Conservation (phyloP, 2,888 invertebrate genomes). For the Anarsia innoxiella region DNA sequence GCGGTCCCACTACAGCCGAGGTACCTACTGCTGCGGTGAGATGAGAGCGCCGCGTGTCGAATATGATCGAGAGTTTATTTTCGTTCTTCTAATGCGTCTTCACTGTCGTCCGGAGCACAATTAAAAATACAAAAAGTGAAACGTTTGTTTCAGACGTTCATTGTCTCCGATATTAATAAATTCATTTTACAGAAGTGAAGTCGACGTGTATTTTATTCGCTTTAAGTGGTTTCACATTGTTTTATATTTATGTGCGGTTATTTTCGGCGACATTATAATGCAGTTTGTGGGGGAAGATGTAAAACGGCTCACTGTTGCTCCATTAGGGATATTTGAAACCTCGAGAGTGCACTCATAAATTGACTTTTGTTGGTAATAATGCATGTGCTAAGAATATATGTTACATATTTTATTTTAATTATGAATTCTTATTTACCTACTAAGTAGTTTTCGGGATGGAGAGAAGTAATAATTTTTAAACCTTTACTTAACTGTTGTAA, state of each 20-base stretch:
- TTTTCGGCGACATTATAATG: constrained; percentile 74
- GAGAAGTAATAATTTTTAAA: too few relatives aligned
- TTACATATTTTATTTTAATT: too few relatives aligned
- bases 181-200: constrained; percentile 74
- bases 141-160: constrained; percentile 74
- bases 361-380: constrained; percentile 68
- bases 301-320: constrained; percentile 69
- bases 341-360: constrained; percentile 73
- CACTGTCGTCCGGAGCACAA: constrained; percentile 70
- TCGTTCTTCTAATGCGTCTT: constrained; percentile 71
- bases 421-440: too few relatives aligned
- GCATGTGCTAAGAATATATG: constrained; percentile 50
- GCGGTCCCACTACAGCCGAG: too few relatives aligned
- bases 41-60: constrained; percentile 34
- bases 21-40: neutral
- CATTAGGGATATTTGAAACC: constrained; percentile 74
- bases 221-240: constrained; percentile 76
- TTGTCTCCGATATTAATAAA: constrained; percentile 76
- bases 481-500: too few relatives aligned
- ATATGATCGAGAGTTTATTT: constrained; percentile 72
- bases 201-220: constrained; percentile 75
- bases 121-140: constrained; percentile 74
- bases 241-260: constrained; percentile 75
- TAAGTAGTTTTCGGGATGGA: too few relatives aligned
- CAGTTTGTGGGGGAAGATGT: constrained; percentile 74